Base-by-base conservation (phyloP, 2,797 vertebrate genomes). In the Momotus momota region DNA sequence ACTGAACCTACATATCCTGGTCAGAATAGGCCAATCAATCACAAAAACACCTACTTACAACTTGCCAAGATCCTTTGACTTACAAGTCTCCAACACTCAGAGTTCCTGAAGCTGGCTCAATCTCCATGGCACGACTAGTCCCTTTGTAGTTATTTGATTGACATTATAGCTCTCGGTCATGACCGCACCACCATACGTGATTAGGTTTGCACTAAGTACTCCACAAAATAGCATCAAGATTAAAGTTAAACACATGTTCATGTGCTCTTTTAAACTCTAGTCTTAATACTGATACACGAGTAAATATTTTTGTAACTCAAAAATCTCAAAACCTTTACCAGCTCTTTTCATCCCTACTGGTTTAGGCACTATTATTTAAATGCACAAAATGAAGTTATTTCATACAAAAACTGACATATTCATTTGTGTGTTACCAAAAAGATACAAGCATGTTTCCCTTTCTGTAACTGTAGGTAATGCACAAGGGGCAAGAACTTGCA, bases 401-500 rank as follows among this genome's bases (percentile, higher is more conserved):
- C 15, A 38, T 26, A 79, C 65, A 49, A 85, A 90, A 93, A 4
- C 22, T 87, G 21, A 90, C 17, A 83, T 35, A 79, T 12, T 9
- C 27, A 45, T 88, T 83, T 85, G 27, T 48, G 40, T 51, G 31
- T 78, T 79, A 48, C 33, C 51, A 58, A 35, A 62, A 75, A 89
- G 20, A 58, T 35, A 55, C 0, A 2, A 89, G 20, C 12, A 27
- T 20, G 20, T 46, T 83, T 78, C 20, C 38, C 54, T 86, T 81
- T 81, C 74, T 7, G 0, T 58, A 93, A 78, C 41, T 79, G 57
- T 54, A 72, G 65, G 31, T 46, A 85, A 90, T 57, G 23, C 70
- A 86, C 46, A 88, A 83, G 69, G 51, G 84, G 77, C 14, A 25
- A 96, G 58, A 89, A 88, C 40, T 29, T 40, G n/a, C 51, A 95